These are phyloP conservation scores for Patagioenas fasciata DNA, from an alignment of 2,113 vertebrate genomes.

Conservation along the genomic window DNA sequence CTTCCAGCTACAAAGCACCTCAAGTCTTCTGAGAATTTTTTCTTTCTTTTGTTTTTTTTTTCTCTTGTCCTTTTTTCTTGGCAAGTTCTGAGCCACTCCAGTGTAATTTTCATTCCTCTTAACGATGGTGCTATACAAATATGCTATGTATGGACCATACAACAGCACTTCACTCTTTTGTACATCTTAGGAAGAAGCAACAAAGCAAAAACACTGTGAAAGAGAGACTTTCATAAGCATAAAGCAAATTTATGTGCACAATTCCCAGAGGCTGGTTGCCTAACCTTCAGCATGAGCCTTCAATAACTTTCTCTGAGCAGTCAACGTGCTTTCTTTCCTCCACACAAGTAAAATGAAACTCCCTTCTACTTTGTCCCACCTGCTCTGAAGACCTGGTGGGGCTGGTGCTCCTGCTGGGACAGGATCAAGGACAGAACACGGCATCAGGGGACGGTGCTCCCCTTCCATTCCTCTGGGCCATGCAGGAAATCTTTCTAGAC, in stretches of 20 bases:
- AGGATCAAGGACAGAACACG: neutral
- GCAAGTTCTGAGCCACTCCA: neutral
- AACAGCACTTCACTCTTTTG: neutral
- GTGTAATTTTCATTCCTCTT: neutral
- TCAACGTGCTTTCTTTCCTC: neutral
- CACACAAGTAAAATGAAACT: neutral
- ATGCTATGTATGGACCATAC: neutral
- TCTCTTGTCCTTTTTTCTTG: neutral
- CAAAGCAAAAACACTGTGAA: neutral
- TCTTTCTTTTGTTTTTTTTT: neutral
- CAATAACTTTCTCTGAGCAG: conserved; percentile 1
- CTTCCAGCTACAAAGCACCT: conserved; percentile 25
- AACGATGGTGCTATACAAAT: neutral
- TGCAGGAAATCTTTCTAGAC: neutral
- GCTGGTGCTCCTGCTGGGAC: neutral
- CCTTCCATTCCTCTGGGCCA: neutral
- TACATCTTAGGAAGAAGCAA: neutral
- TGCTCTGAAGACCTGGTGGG: neutral
- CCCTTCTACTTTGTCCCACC: neutral
- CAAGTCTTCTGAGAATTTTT: neutral
- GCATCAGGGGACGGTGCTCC: neutral
- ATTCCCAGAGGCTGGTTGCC: conserved; percentile 15
- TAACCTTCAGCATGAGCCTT: neutral
- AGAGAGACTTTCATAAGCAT: neutral
- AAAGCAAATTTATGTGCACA: neutral